Percentiles rank a stretch among this genome's conserved stretches.
phyloP scores from a whole-genome alignment of 2,797 vertebrate genomes.

The Spondyliosoma cantharus region DNA sequence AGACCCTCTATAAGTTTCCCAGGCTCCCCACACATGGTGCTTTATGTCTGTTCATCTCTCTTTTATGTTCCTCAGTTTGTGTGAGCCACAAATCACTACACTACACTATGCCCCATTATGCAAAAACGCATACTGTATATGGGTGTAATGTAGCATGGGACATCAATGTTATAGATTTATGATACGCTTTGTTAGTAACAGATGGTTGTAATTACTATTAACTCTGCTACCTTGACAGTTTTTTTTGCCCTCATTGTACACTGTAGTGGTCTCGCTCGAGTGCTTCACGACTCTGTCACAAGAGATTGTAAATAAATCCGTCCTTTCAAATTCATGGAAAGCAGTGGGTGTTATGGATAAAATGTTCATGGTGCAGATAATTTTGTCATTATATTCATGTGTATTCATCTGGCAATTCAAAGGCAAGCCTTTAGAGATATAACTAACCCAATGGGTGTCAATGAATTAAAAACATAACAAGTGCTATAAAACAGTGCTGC shows the following conservation, averaged over 20 bases:
- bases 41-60: constrained; percentile 65
- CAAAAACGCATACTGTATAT: constrained; percentile 37
- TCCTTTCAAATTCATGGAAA: neutral
- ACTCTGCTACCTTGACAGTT: neutral
- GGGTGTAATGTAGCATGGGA: constrained; percentile 1
- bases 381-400: neutral
- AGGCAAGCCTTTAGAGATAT: neutral
- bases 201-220: constrained; percentile 14
- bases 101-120: constrained; percentile 29
- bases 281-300: neutral
- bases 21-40: constrained; percentile 53
- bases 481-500: neutral
- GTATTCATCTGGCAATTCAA: neutral
- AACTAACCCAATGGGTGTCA: neutral
- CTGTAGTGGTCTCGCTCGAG: neutral
- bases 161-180: constrained; percentile 28
- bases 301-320: neutral
- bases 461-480: neutral
- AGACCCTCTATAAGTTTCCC: constrained; percentile 64
- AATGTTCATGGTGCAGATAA: neutral
- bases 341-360: neutral
- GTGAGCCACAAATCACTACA: constrained; percentile 62
- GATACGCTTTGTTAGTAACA: constrained; percentile 23
- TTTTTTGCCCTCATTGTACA: neutral
- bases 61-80: constrained; percentile 53